phyloP scores from a whole-genome alignment of 2,888 invertebrate species.

The Mesopsocus fuscifrons region DNA sequence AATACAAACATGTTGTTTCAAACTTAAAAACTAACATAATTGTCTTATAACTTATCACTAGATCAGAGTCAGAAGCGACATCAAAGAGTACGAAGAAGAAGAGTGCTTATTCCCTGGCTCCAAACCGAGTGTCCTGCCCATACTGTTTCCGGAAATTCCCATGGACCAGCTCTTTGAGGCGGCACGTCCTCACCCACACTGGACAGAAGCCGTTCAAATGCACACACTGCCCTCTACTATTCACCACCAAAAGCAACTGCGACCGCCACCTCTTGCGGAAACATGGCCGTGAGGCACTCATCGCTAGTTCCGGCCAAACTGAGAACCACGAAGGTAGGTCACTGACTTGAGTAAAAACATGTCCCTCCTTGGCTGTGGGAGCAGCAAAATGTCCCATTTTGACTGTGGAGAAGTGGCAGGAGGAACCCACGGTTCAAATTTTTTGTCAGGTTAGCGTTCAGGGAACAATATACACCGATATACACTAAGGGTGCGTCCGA shows the following conservation, averaged over 20 bases:
- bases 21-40: too few relatives aligned
- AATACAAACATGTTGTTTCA: too few relatives aligned
- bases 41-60: too few relatives aligned
- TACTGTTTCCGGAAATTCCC: slow-evolving; percentile 90
- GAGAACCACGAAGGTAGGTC: slow-evolving; percentile 1
- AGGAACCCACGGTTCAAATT: too few relatives aligned
- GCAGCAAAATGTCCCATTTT: too few relatives aligned
- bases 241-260: slow-evolving; percentile 94
- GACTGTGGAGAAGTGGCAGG: too few relatives aligned
- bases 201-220: slow-evolving; percentile 95
- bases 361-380: too few relatives aligned
- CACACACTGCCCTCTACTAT: slow-evolving; percentile 76
- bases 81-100: slow-evolving; percentile 45
- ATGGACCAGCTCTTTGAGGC: slow-evolving; percentile 88
- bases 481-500: too few relatives aligned
- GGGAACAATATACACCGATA: too few relatives aligned
- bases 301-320: slow-evolving; percentile 20
- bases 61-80: slow-evolving; percentile 42
- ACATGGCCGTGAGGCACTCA: slow-evolving; percentile 38
- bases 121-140: slow-evolving; percentile 83
- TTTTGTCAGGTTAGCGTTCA: too few relatives aligned
- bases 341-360: too few relatives aligned
- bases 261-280: slow-evolving; percentile 84
- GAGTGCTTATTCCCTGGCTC: slow-evolving; percentile 87
- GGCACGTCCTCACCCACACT: slow-evolving; percentile 89